Percentiles rank a stretch among this genome's conserved stretches.
These are phyloP conservation scores for Ictalurus furcatus DNA, from an alignment of 2,113 vertebrate species.

Conservation along the genomic window DNA sequence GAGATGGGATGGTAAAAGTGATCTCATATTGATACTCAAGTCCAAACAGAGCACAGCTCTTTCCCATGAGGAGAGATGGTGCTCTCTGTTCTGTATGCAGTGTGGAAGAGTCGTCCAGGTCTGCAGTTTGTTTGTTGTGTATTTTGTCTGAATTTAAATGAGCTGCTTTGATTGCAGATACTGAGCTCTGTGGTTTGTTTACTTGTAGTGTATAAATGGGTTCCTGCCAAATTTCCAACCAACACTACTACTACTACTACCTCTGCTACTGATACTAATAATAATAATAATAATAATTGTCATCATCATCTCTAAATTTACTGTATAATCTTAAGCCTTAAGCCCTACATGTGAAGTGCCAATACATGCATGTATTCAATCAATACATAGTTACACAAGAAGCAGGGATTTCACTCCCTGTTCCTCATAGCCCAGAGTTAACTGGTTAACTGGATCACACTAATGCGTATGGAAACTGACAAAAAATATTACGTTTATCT, in stretches of 20 bases:
- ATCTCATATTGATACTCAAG: background rate
- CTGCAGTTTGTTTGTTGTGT: slow-evolving; percentile 23
- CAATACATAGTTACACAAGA: background rate
- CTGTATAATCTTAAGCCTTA: background rate
- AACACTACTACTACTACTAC: background rate
- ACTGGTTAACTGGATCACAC: background rate
- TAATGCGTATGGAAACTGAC: slow-evolving; percentile 46
- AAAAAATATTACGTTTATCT: slow-evolving; percentile 20
- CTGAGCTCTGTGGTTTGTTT: slow-evolving; percentile 2
- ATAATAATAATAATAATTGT: background rate
- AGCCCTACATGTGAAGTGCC: background rate
- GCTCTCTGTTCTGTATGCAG: slow-evolving; percentile 28
- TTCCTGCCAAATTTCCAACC: slow-evolving; percentile 6
- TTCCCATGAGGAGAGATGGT: background rate
- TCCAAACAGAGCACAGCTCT: background rate
- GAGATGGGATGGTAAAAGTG: background rate
- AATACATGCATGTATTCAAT: background rate
- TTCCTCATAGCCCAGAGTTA: background rate
- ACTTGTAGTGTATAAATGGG: background rate
- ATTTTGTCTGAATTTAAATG: slow-evolving; percentile 40
- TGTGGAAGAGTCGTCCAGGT: background rate
- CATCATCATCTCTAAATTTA: background rate
- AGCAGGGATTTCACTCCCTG: background rate
- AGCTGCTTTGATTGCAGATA: slow-evolving; percentile 29
- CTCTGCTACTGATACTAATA: too few species aligned